These are phyloP conservation scores for Borostomias antarcticus DNA, from an alignment of 2,797 vertebrate species.

Conservation along the genomic window DNA sequence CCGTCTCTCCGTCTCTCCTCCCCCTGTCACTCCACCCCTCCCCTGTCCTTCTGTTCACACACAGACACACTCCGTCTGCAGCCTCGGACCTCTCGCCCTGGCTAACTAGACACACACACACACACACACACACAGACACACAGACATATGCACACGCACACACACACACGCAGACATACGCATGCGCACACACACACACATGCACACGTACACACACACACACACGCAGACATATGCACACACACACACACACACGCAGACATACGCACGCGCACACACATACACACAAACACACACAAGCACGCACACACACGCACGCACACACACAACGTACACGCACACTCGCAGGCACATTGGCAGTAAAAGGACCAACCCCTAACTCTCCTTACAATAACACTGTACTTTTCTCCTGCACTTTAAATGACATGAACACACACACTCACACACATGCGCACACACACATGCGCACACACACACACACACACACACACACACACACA, in stretches of 20 bases:
- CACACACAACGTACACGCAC: background rate
- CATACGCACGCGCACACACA: background rate
- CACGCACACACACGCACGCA: constrained; percentile 8
- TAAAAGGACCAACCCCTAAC: constrained; percentile 31
- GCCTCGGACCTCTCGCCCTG: constrained; percentile 36
- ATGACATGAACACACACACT: background rate
- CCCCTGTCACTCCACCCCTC: constrained; percentile 25
- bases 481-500: constrained; percentile 50
- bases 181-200: constrained; percentile 11
- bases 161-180: background rate
- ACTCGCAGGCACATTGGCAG: constrained; percentile 9
- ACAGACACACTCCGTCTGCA: constrained; percentile 15
- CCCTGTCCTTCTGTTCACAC: constrained; percentile 24
- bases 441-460: constrained; percentile 29
- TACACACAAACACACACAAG: background rate
- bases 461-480: constrained; percentile 8
- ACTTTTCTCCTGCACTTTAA: constrained; percentile 30
- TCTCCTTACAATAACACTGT: constrained; percentile 51
- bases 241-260: background rate
- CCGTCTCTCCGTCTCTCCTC: background rate
- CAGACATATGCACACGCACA: background rate
- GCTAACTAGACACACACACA: constrained; percentile 2
- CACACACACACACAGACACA: background rate
- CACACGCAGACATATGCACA: background rate
- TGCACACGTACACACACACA: background rate